phyloP scores from a whole-genome alignment of 1,140 invertebrate genomes.

The Caenorhabditis latens region DNA sequence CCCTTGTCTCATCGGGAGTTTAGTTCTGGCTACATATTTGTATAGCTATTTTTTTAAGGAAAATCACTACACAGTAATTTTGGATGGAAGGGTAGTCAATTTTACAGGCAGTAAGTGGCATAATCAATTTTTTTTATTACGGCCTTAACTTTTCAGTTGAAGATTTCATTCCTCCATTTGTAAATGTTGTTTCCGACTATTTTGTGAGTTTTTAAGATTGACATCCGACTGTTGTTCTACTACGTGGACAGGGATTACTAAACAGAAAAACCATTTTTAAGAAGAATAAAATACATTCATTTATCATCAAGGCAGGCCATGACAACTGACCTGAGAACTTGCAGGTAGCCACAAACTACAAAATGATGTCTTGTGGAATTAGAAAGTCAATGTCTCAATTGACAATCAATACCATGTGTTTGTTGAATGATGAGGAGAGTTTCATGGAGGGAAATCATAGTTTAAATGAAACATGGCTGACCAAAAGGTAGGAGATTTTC shows the following conservation, averaged over 20 bases:
- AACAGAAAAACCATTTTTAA: no score
- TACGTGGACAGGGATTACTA: no score
- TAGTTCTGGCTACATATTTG: background rate
- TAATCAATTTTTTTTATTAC: background rate
- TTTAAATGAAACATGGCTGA: constrained; percentile 44
- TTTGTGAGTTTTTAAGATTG: background rate
- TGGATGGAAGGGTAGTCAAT: background rate
- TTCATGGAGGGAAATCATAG: constrained; percentile 1
- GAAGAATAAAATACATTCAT: no score
- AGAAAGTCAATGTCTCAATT: constrained; percentile 35
- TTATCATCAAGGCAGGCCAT: background rate
- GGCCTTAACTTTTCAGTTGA: background rate
- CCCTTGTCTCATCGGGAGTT: background rate
- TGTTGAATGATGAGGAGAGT: background rate
- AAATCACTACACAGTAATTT: background rate
- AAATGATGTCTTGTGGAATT: constrained; percentile 38
- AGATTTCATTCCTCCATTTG: constrained; percentile 2
- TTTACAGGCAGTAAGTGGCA: background rate
- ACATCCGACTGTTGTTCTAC: no score
- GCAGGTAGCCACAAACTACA: constrained; percentile 1
- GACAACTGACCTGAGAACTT: background rate
- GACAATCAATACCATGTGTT: constrained; percentile 12
- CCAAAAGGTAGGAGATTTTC: background rate
- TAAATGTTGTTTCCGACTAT: background rate
- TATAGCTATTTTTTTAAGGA: background rate